Conservation (phyloP, 2,888 invertebrate species). For the Empis stercorea region DNA sequence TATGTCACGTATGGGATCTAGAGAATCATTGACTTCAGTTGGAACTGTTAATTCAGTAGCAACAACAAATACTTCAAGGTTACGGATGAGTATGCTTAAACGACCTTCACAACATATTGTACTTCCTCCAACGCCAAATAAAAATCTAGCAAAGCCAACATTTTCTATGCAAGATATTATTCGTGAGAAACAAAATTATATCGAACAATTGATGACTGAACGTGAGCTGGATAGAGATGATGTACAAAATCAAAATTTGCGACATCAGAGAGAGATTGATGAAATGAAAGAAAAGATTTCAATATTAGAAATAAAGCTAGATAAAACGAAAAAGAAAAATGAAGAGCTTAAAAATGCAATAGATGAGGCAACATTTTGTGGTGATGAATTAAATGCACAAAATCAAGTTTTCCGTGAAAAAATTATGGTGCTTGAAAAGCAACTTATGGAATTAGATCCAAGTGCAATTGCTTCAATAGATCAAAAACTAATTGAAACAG, state of each 20-base stretch:
- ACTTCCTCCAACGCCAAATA: neutral
- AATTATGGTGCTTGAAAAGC: constrained; percentile 29
- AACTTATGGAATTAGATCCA: constrained; percentile 21
- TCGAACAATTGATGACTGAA: constrained; percentile 83
- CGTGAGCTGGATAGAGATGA: constrained; percentile 82
- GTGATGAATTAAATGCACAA: constrained; percentile 64
- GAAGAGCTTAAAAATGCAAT: constrained; percentile 85
- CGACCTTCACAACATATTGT: constrained; percentile 3
- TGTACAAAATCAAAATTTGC: constrained; percentile 56
- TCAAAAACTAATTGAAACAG: too few species aligned
- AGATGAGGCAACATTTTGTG: constrained; percentile 82
- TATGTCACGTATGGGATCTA: constrained; percentile 63
- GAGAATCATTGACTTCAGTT: constrained; percentile 65
- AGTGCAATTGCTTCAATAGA: constrained; percentile 13
- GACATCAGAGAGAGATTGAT: constrained; percentile 33
- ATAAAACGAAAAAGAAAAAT: constrained; percentile 59
- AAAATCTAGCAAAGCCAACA: neutral
- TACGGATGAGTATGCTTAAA: constrained; percentile 35
- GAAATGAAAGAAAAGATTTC: constrained; percentile 44
- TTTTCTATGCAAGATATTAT: constrained; percentile 57
- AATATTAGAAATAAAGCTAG: constrained; percentile 50
- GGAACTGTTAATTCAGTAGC: constrained; percentile 46
- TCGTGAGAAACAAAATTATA: constrained; percentile 87
- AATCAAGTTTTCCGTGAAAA: constrained; percentile 33
- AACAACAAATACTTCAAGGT: constrained; percentile 39